Evolutionary conservation across 1,140 invertebrate genomes (phyloP), one percentile per base, ranked within the genome.

Genomic region (Neodiprion pinetum): DNA sequence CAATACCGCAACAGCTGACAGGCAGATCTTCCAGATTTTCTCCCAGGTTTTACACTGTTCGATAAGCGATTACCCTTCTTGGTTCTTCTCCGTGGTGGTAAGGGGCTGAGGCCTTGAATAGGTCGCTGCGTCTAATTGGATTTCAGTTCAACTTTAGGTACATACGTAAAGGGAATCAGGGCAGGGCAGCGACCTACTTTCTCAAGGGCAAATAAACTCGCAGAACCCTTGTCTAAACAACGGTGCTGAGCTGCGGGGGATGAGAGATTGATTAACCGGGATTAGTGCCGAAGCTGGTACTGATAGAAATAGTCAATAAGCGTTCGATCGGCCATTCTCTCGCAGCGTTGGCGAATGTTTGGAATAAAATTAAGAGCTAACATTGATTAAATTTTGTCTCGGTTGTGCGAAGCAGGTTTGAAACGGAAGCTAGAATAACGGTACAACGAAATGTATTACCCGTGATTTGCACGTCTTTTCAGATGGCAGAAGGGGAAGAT

Each of bases 401-500:
- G 11, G 0, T 17, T 61, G 28, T 40, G 1, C 28, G 1, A 40
- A 40, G 28, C 28, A 40, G 28, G 28, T 40, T 40, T 40, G 1
- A 40, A 40, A 40, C 5, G 4, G 28, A 40, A 40, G 28, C 28
- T 40, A 40, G 28, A 40, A 40, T 3, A 40, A 40, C 28, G 28
- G 5, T 4, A 40, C 2, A 40, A 40, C 28, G 28, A 40, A 40
- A 40, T 40, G 28, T 1, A 40, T 40, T 5, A 3, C 28, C 5
- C 28, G 28, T 40, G 28, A 40, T 40, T 40, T 40, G 28, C 28
- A 40, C 5, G 5, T 40, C 2, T 40, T 78, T 76, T 2, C 81
- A 93, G 95, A 78, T 96, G 95, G 90, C 93, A 94, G 73, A 96
- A 95, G 82, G 95, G 95, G 10, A 96, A 98, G 86, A 88, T 94